These are phyloP conservation scores for Leptinotarsa peninsularis DNA, from an alignment of 2,888 invertebrate genomes.

Conservation along the genomic window DNA sequence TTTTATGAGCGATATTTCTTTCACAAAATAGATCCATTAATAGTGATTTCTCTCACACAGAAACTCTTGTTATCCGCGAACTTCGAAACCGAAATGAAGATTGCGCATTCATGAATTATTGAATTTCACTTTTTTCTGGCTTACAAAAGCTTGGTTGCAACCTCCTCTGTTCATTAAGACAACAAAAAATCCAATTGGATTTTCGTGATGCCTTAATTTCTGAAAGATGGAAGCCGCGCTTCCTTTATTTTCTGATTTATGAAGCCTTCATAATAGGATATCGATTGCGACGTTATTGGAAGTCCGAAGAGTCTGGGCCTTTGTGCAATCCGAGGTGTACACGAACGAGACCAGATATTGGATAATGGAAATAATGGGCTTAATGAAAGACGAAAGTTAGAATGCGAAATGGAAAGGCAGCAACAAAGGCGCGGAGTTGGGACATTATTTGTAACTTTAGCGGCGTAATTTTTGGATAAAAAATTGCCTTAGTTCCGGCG, in stretches of 20 bases:
- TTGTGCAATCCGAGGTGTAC: conserved; percentile 16
- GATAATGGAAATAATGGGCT: conserved; percentile 24
- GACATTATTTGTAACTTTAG: background rate
- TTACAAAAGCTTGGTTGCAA: background rate
- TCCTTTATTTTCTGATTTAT: conserved; percentile 29
- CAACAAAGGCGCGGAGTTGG: background rate
- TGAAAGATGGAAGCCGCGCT: conserved; percentile 7
- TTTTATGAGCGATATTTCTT: too few species aligned
- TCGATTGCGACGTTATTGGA: conserved; percentile 26
- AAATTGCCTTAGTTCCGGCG: background rate
- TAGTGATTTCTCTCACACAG: too few species aligned
- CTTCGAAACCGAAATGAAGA: background rate
- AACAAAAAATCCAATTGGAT: conserved; percentile 28
- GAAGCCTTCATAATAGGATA: conserved; percentile 26
- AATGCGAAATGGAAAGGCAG: background rate
- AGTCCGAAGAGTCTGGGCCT: conserved; percentile 16
- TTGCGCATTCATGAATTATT: background rate
- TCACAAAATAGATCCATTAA: too few species aligned
- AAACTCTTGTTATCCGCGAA: too few species aligned
- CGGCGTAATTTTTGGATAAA: background rate
- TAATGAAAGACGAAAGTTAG: conserved; percentile 10
- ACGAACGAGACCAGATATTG: conserved; percentile 9
- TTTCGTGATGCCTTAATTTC: conserved; percentile 24
- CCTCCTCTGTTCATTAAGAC: conserved; percentile 8
- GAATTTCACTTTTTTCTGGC: background rate